These are phyloP conservation scores for Calliphora vicina DNA, from an alignment of 1,140 invertebrate species.

Conservation along the genomic window DNA sequence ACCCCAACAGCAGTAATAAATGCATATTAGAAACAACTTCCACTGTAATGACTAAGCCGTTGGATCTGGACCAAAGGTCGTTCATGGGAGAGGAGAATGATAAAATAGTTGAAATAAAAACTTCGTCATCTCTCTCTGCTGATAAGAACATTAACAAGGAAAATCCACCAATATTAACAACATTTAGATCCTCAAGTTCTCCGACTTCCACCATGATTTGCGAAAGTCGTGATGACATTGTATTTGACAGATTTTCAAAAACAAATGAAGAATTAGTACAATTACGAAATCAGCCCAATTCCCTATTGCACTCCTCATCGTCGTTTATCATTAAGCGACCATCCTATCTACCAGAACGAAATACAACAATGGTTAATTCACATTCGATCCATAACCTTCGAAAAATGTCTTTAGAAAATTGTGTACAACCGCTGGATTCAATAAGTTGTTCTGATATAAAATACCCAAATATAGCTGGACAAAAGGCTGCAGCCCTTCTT, in stretches of 20 bases:
- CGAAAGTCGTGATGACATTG: constrained; percentile 45
- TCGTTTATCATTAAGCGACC: constrained; percentile 60
- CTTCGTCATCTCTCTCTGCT: not conserved
- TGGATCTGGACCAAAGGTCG: not conserved
- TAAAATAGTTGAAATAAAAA: constrained; percentile 18
- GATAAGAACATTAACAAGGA: not conserved
- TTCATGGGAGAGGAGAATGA: not conserved
- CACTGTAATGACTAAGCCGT: not conserved
- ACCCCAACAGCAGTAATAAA: not conserved
- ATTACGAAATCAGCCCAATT: constrained; percentile 24
- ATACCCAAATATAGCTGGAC: constrained; percentile 38
- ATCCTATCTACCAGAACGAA: constrained; percentile 45
- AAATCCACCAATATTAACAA: constrained; percentile 49
- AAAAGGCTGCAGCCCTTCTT: constrained; percentile 54
- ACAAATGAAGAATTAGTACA: not conserved
- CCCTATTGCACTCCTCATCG: constrained; percentile 55
- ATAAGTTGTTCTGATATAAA: not conserved
- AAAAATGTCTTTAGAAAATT: constrained; percentile 41
- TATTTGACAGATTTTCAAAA: constrained; percentile 49
- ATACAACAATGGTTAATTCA: constrained; percentile 54
- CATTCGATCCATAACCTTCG: constrained; percentile 58
- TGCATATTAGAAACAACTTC: not conserved
- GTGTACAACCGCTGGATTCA: not conserved
- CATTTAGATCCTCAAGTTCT: constrained; percentile 14
- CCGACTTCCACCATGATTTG: not conserved